Evolutionary conservation across 2,888 invertebrate genomes (phyloP).

Genomic region (Pyrrhia umbra): DNA sequence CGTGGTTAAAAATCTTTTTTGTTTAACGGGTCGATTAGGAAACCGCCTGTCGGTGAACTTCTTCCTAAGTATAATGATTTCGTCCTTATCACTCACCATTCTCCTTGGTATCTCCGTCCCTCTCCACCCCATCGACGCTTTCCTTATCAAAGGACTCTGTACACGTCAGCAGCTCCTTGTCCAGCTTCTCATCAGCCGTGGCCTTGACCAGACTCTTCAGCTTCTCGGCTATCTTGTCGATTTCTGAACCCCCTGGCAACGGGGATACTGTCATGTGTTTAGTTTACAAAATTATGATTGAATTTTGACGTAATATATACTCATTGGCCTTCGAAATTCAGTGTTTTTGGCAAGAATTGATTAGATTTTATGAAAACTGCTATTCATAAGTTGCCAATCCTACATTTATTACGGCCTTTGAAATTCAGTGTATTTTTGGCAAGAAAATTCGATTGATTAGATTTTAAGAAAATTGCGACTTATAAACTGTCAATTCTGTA

Average conservation of each 20-base stretch:
- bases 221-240: slow-evolving; percentile 87
- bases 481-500: too few species aligned
- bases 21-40: neutral
- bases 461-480: too few species aligned
- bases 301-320: too few species aligned
- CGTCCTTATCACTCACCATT: slow-evolving; percentile 60
- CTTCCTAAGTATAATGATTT: too few species aligned
- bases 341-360: too few species aligned
- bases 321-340: neutral
- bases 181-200: slow-evolving; percentile 73
- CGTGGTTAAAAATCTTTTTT: too few species aligned
- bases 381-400: too few species aligned
- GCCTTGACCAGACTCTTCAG: slow-evolving; percentile 79
- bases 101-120: slow-evolving; percentile 45
- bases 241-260: slow-evolving; percentile 71
- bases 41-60: too few species aligned
- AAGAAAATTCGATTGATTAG: too few species aligned
- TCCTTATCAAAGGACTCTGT: slow-evolving; percentile 80
- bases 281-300: neutral
- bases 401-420: too few species aligned
- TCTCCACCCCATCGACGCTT: slow-evolving; percentile 54
- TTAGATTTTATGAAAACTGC: too few species aligned
- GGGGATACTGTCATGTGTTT: slow-evolving; percentile 2
- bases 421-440: too few species aligned
- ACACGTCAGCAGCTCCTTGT: slow-evolving; percentile 79